These are phyloP conservation scores for Nemapogon koenigi DNA, from an alignment of 2,888 invertebrate genomes.

Conservation along the genomic window DNA sequence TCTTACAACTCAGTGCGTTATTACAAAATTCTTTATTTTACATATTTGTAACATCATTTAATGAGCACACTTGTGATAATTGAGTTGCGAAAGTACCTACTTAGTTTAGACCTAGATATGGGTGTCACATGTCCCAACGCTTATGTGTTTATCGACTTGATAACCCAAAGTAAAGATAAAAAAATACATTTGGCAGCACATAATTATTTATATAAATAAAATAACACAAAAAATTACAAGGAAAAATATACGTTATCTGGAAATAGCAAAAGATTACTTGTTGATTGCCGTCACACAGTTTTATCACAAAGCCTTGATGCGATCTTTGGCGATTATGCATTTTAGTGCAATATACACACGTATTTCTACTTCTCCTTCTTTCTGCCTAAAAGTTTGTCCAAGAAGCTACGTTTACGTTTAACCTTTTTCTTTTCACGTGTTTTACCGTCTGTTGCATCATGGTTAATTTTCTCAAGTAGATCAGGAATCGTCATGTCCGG, in stretches of 20 bases:
- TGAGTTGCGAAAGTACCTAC: constrained; percentile 14
- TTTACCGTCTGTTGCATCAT: constrained; percentile 36
- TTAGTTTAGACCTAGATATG: constrained; percentile 45
- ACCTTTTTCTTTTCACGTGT: constrained; percentile 40
- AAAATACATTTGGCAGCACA: constrained; percentile 34
- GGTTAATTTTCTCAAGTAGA: constrained; percentile 46
- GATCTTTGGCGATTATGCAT: constrained; percentile 51
- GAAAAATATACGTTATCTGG: too few species aligned
- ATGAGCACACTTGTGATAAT: too few species aligned
- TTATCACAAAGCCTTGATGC: constrained; percentile 31
- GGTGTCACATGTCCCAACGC: constrained; percentile 51
- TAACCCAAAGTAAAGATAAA: constrained; percentile 57
- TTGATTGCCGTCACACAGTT: constrained; percentile 37
- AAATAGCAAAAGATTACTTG: constrained; percentile 34
- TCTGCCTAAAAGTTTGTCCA: constrained; percentile 53
- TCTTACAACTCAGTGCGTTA: too few species aligned
- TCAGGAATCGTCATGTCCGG: constrained; percentile 48
- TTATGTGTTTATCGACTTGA: constrained; percentile 35
- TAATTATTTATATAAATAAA: constrained; percentile 38
- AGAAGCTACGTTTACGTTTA: constrained; percentile 54
- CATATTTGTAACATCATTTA: too few species aligned
- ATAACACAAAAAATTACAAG: too few species aligned
- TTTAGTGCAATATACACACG: constrained; percentile 24
- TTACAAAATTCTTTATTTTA: too few species aligned
- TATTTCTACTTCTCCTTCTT: constrained; percentile 38